Evolutionary conservation across 1,140 invertebrate genomes (phyloP).

Genomic region (Oncopodura yosiiana): DNA sequence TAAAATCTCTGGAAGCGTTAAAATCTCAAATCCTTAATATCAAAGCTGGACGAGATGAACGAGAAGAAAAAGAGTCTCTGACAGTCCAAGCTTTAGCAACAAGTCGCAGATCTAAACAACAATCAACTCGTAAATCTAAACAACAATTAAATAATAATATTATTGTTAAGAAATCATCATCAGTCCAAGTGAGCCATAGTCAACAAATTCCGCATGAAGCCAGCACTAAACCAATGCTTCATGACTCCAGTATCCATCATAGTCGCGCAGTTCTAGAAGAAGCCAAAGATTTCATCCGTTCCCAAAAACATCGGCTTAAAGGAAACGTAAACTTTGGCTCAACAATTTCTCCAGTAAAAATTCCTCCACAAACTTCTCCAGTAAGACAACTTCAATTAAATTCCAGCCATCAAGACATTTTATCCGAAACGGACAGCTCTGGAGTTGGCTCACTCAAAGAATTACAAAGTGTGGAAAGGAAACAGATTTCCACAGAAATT

Average conservation of each 20-base stretch:
- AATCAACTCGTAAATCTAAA: not conserved
- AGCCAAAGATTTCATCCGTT: constrained; percentile 27
- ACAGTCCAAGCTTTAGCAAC: too few relatives aligned
- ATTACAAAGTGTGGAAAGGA: not conserved
- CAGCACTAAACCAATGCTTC: not conserved
- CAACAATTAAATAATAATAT: too few relatives aligned
- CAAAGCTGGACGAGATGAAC: constrained; percentile 2
- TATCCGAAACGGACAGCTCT: constrained; percentile 31
- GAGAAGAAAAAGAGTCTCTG: too few relatives aligned
- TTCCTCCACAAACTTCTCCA: not conserved
- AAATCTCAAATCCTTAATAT: constrained; percentile 26
- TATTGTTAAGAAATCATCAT: not conserved
- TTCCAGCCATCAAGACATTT: not conserved
- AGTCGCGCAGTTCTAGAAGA: constrained; percentile 1
- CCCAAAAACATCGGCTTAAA: constrained; percentile 21
- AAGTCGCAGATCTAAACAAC: too few relatives aligned
- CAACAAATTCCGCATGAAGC: not conserved
- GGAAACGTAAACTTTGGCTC: not conserved
- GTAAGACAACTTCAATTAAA: not conserved
- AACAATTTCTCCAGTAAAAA: constrained; percentile 1
- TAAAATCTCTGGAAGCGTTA: constrained; percentile 25
- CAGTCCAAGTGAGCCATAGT: not conserved
- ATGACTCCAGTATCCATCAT: not conserved
- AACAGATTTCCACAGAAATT: constrained; percentile 27
- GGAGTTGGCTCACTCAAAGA: constrained; percentile 28